A percentile compares a stretch with the other conserved stretches of the same genome.
These are phyloP conservation scores for Bilobella aurantiaca DNA, from an alignment of 1,140 invertebrate species.

Conservation along the genomic window DNA sequence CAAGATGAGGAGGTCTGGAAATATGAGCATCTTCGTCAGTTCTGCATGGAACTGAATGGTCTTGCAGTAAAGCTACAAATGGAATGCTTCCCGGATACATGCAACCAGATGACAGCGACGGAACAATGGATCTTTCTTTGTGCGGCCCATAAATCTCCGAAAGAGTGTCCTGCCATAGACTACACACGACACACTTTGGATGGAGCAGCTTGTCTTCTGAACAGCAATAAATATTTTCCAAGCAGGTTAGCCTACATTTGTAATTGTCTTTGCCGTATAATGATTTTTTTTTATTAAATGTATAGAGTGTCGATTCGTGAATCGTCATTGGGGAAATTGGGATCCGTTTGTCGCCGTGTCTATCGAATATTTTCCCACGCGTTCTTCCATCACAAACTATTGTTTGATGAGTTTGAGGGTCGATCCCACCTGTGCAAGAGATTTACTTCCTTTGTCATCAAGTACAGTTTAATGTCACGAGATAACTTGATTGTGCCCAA, in stretches of 20 bases:
- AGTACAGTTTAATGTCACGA: conserved; percentile 96
- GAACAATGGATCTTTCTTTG: conserved; percentile 99
- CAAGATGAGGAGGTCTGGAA: conserved; percentile 99
- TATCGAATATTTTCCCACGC: conserved; percentile 99
- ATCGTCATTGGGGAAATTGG: conserved; percentile 93
- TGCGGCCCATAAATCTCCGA: conserved; percentile 98
- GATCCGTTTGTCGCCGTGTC: conserved; percentile 93
- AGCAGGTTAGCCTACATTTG: conserved; percentile 60
- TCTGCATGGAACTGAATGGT: conserved; percentile 98
- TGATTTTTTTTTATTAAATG: conserved; percentile 36
- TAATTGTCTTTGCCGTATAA: background rate
- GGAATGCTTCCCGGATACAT: conserved; percentile 92
- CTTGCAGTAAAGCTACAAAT: conserved; percentile 83
- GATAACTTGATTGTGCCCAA: conserved; percentile 98
- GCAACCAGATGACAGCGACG: conserved; percentile 99
- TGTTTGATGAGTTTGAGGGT: conserved; percentile 96
- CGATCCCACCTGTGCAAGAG: conserved; percentile 76
- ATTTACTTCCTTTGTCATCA: conserved; percentile 96
- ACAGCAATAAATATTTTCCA: conserved; percentile 99
- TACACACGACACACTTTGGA: conserved; percentile 99
- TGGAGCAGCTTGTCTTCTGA: conserved; percentile 93
- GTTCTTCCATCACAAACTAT: conserved; percentile 91
- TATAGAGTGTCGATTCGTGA: conserved; percentile 96
- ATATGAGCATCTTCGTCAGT: conserved; percentile 97
- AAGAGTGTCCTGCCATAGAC: conserved; percentile 99